A percentile compares a stretch with the other conserved stretches of the same genome.
phyloP scores from a whole-genome alignment of 2,888 invertebrate genomes.

The Corythucha ciliata region DNA sequence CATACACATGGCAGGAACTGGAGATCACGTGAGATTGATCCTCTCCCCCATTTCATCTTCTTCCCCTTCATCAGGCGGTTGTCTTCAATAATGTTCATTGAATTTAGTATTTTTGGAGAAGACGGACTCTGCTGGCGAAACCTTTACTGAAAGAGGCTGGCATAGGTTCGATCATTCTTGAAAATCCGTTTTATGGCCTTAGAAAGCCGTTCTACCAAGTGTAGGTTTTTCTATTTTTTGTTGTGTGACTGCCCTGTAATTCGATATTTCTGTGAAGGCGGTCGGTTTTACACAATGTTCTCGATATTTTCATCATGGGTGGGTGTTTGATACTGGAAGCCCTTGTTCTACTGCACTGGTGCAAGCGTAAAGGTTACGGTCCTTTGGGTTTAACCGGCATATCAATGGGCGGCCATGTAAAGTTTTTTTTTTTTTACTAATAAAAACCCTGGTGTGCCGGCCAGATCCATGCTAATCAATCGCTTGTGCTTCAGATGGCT shows the following conservation, averaged over 20 bases:
- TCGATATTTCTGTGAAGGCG: conserved; percentile 50
- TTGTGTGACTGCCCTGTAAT: background rate
- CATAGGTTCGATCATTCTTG: conserved; percentile 86
- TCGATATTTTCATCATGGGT: conserved; percentile 98
- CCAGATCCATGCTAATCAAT: background rate
- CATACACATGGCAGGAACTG: conserved; percentile 93
- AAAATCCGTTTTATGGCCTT: conserved; percentile 92
- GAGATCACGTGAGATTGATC: conserved; percentile 74
- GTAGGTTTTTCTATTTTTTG: conserved; percentile 45
- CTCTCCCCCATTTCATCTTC: background rate
- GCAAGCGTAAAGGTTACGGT: conserved; percentile 79
- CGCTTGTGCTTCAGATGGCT: conserved; percentile 67
- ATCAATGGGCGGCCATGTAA: conserved; percentile 97
- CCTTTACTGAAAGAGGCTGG: conserved; percentile 81
- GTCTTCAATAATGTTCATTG: background rate
- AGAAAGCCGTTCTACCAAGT: conserved; percentile 80
- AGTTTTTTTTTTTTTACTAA: conserved; percentile 44
- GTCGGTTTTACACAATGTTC: conserved; percentile 87
- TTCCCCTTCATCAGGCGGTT: background rate
- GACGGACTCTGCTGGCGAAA: conserved; percentile 80
- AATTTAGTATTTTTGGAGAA: conserved; percentile 78
- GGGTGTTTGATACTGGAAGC: conserved; percentile 91
- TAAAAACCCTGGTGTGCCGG: too few species aligned
- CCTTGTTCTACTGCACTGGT: conserved; percentile 86
- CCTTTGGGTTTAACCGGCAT: conserved; percentile 91